Evolutionary conservation across 1,140 invertebrate species (phyloP), one percentile per base, ranked within the genome.

Genomic region (Doryteuthis pealeii): DNA sequence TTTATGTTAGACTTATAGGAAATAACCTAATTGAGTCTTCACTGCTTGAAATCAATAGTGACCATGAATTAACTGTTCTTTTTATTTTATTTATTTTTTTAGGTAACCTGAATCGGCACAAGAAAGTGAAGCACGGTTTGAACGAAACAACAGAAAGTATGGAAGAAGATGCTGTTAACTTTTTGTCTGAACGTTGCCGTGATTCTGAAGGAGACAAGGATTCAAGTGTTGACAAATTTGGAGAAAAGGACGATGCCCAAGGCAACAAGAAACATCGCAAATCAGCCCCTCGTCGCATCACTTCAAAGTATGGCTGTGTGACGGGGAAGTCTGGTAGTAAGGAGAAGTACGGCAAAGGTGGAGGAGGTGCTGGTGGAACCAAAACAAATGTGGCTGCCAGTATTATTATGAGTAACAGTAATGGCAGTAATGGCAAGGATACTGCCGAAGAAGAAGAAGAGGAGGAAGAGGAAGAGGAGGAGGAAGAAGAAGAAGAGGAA

Each of bases 81-180:
- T n/a, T n/a, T n/a, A 15, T 49, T 76, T 30, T 68, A 15, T 4
- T 31, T 73, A 33, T 2, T 45, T 18, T 35, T 72, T 35, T 73
- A 86, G 85, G 85, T 54, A 86, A 86, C 74, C 74, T 85, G 40
- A 85, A 86, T 43, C 76, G 86, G 31, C 86, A 87, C 73, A 83
- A 84, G 71, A 87, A 86, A 70, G 83, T 85, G 30, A 87, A 87
- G 71, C 85, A 87, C 78, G 84, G 83, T 31, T 76, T 86, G 3
- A 80, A 83, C 74, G 82, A 85, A 68, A 82, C 76, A 12, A 84
- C 82, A 58, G 82, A 84, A 70, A 81, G 74, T 49, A 82, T 84
- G 81, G 84, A 85, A 35, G 84, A 85, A 66, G 82, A 83, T 62
- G 83, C 83, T 15, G 84, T 85, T 0, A 80, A 81, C 33, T 84